These are phyloP conservation scores for Globicephala melas DNA, from an alignment of 2,113 vertebrate genomes.

Conservation along the genomic window DNA sequence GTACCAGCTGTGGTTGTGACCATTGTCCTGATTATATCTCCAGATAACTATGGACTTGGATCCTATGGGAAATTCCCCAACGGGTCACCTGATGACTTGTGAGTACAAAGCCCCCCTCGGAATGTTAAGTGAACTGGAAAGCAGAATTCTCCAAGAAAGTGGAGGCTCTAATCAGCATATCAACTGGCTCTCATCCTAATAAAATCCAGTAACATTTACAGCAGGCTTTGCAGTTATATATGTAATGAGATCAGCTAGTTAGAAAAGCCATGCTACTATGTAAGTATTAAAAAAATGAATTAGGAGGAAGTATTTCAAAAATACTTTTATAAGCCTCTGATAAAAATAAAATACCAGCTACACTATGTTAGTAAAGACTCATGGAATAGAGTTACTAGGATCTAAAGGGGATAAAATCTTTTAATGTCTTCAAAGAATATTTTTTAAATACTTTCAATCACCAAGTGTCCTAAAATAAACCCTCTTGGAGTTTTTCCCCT, in stretches of 20 bases:
- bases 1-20: constrained; percentile 90
- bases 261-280: constrained; percentile 21
- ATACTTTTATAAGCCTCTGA: neutral
- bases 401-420: constrained; percentile 2
- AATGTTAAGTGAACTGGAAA: constrained; percentile 38
- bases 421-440: neutral
- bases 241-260: constrained; percentile 31
- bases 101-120: constrained; percentile 76
- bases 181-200: neutral
- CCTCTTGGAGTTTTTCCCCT: neutral
- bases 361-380: constrained; percentile 45
- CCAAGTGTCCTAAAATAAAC: constrained; percentile 29
- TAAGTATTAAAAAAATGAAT: neutral
- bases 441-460: constrained; percentile 25
- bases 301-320: constrained; percentile 19
- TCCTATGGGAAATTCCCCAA: constrained; percentile 85
- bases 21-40: constrained; percentile 87
- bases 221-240: neutral
- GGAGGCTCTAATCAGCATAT: constrained; percentile 2
- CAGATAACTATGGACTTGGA: constrained; percentile 90
- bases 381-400: neutral
- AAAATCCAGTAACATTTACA: constrained; percentile 33
- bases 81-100: constrained; percentile 90
- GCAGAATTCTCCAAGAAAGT: constrained; percentile 13
- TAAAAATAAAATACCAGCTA: constrained; percentile 31